Conservation (phyloP, 2,888 invertebrate species). For the Synergus laeviventris region DNA sequence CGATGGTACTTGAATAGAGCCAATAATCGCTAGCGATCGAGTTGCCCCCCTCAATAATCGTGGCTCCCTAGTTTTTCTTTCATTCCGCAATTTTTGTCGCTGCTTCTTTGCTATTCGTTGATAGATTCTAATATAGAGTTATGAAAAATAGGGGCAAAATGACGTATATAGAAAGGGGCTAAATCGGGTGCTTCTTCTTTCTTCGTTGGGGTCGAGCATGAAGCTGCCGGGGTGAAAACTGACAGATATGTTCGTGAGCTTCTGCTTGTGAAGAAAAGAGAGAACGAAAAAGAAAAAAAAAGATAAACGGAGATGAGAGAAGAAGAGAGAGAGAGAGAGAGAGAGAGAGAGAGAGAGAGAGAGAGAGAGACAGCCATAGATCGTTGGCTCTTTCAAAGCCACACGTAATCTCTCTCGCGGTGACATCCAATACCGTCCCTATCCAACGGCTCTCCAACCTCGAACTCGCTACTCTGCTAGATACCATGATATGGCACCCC, state of each 20-base stretch:
- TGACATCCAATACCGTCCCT: constrained; percentile 70
- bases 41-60: constrained; percentile 63
- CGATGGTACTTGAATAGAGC: constrained; percentile 62
- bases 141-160: constrained; percentile 65
- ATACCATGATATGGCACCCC: constrained; percentile 63
- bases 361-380: constrained; percentile 40
- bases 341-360: constrained; percentile 41
- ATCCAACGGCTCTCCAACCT: constrained; percentile 51
- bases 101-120: constrained; percentile 54
- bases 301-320: neutral
- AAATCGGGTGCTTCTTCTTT: constrained; percentile 51
- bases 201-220: constrained; percentile 34
- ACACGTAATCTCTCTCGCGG: constrained; percentile 70
- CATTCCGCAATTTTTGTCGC: constrained; percentile 47
- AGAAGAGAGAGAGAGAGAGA: constrained; percentile 7
- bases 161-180: constrained; percentile 59
- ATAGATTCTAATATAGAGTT: constrained; percentile 67
- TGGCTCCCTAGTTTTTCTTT: constrained; percentile 51
- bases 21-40: constrained; percentile 67
- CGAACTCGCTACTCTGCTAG: constrained; percentile 53
- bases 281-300: neutral
- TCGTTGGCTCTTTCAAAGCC: constrained; percentile 56
- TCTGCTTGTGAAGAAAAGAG: constrained; percentile 5
- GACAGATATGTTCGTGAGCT: neutral
- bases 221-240: constrained; percentile 24